Evolutionary conservation across 2,888 invertebrate species (phyloP).

Genomic region (Protodeltote pygarga): DNA sequence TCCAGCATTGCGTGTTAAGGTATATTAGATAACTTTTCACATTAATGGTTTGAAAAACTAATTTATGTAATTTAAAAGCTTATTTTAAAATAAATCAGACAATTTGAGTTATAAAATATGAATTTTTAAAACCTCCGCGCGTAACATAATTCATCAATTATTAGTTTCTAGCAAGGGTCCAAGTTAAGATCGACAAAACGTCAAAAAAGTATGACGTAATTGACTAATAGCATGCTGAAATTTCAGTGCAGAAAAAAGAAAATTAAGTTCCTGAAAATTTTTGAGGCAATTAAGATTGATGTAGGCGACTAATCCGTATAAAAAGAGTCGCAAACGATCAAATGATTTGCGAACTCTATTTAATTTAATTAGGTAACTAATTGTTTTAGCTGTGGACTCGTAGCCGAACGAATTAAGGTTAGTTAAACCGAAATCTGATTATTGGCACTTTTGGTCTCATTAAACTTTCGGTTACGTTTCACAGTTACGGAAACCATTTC

Average conservation of each 20-base stretch:
- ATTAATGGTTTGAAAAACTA: constrained; percentile 7
- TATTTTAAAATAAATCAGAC: constrained; percentile 30
- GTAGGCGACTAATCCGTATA: constrained; percentile 28
- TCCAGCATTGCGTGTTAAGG: constrained; percentile 8
- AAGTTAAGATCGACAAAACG: constrained; percentile 40
- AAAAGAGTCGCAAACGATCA: constrained; percentile 13
- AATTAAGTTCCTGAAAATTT: constrained; percentile 33
- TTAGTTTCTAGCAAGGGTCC: constrained; percentile 32
- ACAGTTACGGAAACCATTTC: not conserved
- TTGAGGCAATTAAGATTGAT: constrained; percentile 44
- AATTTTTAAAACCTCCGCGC: constrained; percentile 9
- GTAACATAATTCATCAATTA: constrained; percentile 47
- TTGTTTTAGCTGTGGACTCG: constrained; percentile 8
- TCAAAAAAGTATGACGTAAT: constrained; percentile 51
- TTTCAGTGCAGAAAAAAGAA: constrained; percentile 39
- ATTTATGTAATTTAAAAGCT: not conserved
- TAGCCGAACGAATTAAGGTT: not conserved
- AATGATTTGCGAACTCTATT: constrained; percentile 21
- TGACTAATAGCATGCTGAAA: constrained; percentile 42
- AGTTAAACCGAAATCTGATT: not conserved
- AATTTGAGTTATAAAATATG: constrained; percentile 14
- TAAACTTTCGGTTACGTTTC: not conserved
- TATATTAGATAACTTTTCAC: no score
- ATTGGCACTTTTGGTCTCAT: not conserved
- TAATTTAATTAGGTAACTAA: constrained; percentile 27